Conservation (phyloP, 2,797 vertebrate species). For the Acanthopagrus latus region DNA sequence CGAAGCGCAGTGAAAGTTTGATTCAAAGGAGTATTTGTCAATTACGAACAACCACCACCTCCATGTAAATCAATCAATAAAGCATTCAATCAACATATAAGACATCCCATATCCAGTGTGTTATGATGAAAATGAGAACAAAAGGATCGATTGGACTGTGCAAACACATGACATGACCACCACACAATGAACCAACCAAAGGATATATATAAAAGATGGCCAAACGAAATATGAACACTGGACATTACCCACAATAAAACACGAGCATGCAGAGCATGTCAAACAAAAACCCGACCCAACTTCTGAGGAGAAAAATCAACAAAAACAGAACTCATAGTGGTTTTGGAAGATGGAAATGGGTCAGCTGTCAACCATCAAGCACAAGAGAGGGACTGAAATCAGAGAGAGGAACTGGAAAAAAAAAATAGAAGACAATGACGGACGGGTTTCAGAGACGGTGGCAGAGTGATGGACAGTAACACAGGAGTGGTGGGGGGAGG, state of each 20-base stretch:
- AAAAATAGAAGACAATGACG: conserved; percentile 62
- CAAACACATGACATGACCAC: conserved; percentile 70
- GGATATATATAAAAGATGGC: conserved; percentile 36
- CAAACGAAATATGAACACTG: conserved; percentile 47
- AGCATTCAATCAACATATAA: conserved; percentile 34
- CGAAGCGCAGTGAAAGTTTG: not conserved
- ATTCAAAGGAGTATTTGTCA: conserved; percentile 7
- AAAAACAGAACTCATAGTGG: conserved; percentile 8
- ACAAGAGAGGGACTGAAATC: conserved; percentile 62
- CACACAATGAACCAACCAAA: conserved; percentile 67
- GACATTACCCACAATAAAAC: conserved; percentile 54
- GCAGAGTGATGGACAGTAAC: conserved; percentile 70
- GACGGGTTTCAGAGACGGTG: conserved; percentile 62
- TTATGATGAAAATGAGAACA: conserved; percentile 49
- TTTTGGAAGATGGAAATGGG: conserved; percentile 67
- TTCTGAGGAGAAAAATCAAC: conserved; percentile 20
- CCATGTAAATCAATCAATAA: conserved; percentile 5
- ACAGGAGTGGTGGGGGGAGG: conserved; percentile 33
- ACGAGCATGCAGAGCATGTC: conserved; percentile 66
- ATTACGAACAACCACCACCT: conserved; percentile 29
- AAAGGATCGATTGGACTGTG: conserved; percentile 27
- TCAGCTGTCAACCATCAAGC: conserved; percentile 65
- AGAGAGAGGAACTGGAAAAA: conserved; percentile 60
- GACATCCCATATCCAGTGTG: conserved; percentile 15
- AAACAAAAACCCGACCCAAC: conserved; percentile 47